Percentiles rank a stretch among this genome's conserved stretches.
phyloP scores from a whole-genome alignment of 2,888 invertebrate genomes.

The Blastobasis adustella region DNA sequence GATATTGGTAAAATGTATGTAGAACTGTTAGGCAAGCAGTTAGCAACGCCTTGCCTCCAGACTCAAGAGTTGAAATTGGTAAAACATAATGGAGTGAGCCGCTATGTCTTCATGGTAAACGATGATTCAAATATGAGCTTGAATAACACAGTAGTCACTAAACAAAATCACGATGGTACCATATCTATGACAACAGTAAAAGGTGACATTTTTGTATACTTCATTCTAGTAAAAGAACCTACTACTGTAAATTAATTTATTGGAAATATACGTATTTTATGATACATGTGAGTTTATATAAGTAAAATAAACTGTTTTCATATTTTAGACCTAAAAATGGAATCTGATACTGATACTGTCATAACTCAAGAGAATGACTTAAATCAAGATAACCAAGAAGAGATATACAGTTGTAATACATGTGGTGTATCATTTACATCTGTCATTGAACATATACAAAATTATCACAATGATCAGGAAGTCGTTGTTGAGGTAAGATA shows the following conservation, averaged over 20 bases:
- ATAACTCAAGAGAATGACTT: constrained; percentile 24
- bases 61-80: constrained; percentile 46
- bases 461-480: constrained; percentile 80
- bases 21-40: constrained; percentile 37
- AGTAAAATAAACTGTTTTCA: no score
- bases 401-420: constrained; percentile 77
- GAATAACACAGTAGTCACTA: constrained; percentile 42
- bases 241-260: no score
- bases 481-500: constrained; percentile 76
- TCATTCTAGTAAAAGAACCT: no score
- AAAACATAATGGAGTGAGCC: constrained; percentile 34
- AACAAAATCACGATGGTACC: constrained; percentile 61
- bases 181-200: constrained; percentile 50
- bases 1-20: constrained; percentile 47
- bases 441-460: constrained; percentile 78
- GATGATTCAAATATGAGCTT: constrained; percentile 27
- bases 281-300: no score
- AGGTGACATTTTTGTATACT: constrained; percentile 28
- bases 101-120: constrained; percentile 45
- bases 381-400: constrained; percentile 33
- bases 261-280: no score
- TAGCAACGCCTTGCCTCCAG: constrained; percentile 35
- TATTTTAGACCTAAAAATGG: constrained; percentile 11
- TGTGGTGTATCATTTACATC: constrained; percentile 79
- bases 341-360: constrained; percentile 27